phyloP scores from a whole-genome alignment of 2,797 vertebrate species.

The Balearica regulorum region DNA sequence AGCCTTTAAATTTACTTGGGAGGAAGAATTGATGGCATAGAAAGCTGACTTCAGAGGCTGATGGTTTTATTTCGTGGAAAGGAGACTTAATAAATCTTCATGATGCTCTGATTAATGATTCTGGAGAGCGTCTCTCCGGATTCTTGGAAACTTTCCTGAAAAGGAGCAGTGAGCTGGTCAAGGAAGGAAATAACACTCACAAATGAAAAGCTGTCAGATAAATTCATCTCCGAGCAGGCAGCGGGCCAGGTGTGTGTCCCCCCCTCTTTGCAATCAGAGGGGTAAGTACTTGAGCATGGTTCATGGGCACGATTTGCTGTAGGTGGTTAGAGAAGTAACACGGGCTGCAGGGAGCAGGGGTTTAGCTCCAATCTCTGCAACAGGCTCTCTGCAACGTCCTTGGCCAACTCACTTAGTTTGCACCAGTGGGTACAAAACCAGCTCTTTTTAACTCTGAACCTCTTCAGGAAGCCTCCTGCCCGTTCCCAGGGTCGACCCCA shows the following conservation, averaged over 20 bases:
- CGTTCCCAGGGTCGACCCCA: accelerated
- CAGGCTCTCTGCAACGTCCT: neutral
- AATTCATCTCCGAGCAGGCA: neutral
- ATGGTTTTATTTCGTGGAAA: neutral
- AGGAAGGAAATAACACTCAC: neutral
- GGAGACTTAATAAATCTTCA: slow-evolving; percentile 24
- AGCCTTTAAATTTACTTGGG: neutral
- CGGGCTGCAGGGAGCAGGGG: neutral
- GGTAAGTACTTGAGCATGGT: neutral
- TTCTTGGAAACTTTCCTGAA: slow-evolving; percentile 23
- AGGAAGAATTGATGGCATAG: slow-evolving; percentile 1
- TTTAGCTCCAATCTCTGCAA: neutral
- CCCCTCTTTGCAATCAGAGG: too few species aligned
- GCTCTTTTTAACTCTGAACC: accelerated
- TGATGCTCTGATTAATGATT: slow-evolving; percentile 7
- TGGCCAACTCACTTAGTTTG: accelerated
- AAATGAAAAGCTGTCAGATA: neutral
- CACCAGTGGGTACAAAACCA: accelerated
- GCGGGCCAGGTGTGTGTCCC: neutral
- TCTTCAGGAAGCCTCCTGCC: neutral
- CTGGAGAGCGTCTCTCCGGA: neutral
- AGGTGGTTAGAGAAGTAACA: neutral
- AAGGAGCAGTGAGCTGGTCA: neutral
- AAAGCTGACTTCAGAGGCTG: neutral
- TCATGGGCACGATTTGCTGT: accelerated